These are phyloP conservation scores for Seira musarum DNA, from an alignment of 2,888 invertebrate species.

Conservation along the genomic window DNA sequence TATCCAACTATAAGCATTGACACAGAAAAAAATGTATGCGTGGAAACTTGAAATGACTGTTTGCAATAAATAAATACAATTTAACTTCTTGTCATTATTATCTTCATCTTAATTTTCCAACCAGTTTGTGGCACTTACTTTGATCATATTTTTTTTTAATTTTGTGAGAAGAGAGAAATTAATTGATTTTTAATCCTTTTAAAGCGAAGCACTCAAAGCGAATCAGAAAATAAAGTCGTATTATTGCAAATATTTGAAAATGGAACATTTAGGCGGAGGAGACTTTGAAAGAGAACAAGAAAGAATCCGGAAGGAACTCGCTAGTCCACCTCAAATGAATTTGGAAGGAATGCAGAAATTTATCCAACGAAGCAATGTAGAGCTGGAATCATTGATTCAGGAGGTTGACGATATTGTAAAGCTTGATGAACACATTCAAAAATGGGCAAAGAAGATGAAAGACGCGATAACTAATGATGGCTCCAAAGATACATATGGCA, in stretches of 20 bases:
- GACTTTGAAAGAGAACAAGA: conserved; percentile 30
- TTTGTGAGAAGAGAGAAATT: too few relatives aligned
- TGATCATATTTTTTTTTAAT: too few relatives aligned
- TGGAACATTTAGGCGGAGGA: conserved; percentile 36
- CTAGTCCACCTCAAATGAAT: background rate
- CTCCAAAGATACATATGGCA: background rate
- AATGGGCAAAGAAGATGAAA: conserved; percentile 46
- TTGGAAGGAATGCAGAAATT: conserved; percentile 28
- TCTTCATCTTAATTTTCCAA: too few relatives aligned
- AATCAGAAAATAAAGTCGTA: conserved; percentile 42
- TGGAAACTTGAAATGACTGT: too few relatives aligned
- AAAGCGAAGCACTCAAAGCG: too few relatives aligned
- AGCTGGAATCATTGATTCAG: conserved; percentile 32
- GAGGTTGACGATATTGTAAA: conserved; percentile 49
- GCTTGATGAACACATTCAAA: conserved; percentile 46
- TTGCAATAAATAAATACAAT: too few relatives aligned
- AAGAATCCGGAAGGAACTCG: background rate
- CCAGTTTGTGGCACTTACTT: too few relatives aligned
- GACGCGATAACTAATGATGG: background rate
- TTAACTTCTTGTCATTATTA: too few relatives aligned
- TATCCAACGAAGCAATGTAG: conserved; percentile 12
- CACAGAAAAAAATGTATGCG: too few relatives aligned
- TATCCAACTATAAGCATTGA: too few relatives aligned
- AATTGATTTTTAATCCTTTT: too few relatives aligned
- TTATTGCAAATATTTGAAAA: conserved; percentile 18